Evolutionary conservation across 2,113 vertebrate species (phyloP).

Genomic region (Psilopogon haemacephalus): DNA sequence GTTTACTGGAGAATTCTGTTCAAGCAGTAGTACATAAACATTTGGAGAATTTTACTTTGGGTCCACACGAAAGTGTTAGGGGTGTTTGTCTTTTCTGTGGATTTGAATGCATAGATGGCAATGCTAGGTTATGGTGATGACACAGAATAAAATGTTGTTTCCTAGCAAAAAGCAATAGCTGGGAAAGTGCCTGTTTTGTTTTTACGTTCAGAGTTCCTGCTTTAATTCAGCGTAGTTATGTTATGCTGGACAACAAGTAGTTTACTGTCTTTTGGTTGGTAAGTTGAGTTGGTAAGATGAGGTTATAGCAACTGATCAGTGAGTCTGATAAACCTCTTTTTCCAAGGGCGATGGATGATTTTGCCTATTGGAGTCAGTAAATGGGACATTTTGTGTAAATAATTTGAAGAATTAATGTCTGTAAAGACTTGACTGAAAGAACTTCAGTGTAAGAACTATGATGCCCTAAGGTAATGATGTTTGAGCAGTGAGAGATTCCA

Average conservation of each 20-base stretch:
- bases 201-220: neutral
- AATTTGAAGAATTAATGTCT: neutral
- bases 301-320: neutral
- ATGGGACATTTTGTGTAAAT: neutral
- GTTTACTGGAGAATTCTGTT: neutral
- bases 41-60: neutral
- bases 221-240: neutral
- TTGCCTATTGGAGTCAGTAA: rapidly evolving
- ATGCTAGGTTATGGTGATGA: neutral
- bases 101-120: neutral
- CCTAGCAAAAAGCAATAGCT: neutral
- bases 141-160: neutral
- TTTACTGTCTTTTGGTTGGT: neutral
- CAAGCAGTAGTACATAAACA: neutral
- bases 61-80: neutral
- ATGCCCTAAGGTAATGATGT: neutral
- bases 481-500: neutral
- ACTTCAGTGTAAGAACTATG: neutral
- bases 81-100: neutral
- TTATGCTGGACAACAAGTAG: neutral
- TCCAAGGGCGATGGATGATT: neutral
- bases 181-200: neutral
- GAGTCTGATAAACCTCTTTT: neutral
- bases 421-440: neutral
- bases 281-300: neutral